Base-by-base conservation (phyloP, 2,113 vertebrate species). In the Phocoena sinus region DNA sequence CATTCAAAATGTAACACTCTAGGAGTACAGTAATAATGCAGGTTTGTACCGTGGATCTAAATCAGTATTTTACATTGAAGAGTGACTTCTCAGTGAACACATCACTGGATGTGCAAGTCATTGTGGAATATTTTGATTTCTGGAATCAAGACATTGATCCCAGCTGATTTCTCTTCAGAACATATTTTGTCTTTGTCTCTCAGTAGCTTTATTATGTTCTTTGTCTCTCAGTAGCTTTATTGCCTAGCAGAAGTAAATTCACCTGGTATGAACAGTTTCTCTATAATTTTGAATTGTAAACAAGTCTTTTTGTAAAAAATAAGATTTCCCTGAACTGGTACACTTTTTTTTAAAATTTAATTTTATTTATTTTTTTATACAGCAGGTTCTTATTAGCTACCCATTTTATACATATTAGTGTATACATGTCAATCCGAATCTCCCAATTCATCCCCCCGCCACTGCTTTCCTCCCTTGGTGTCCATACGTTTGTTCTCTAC, bases 11-110 rank as follows among this genome's bases (percentile, higher is more conserved):
- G 50, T 70, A 89, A 60, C 87, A 63, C 7, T 20, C 7, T 60
- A 60, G 56, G 73, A 87, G 53, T 68, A 74, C 11, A 53, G 12
- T 88, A 85, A 89, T 50, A 50, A 74, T 92, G 21, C 23, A 89
- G 68, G 21, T 95, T 63, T 86, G 44, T 94, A 93, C 84, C 97
- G 70, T 90, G 85, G 74, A 97, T 91, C 96, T 38, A 97, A 96
- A 97, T 92, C 15, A 79, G 33, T 58, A 17, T 92, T 97, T 97
- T 94, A 62, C 20, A 18, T 86, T 62, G 85, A 71, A 44, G 25
- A 86, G 71, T 86, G 77, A 76, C 67, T 53, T 92, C 71, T 96
- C 31, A 28, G 2, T 87, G 79, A 82, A 76, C n/a, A 91, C 28
- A 25, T 83, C 41, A 56, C 63, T 41, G 62, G 62, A 62, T 92